Evolutionary conservation across 2,113 vertebrate species (phyloP), one percentile per base, ranked within the genome.

Genomic region (Vanacampus margaritifer): DNA sequence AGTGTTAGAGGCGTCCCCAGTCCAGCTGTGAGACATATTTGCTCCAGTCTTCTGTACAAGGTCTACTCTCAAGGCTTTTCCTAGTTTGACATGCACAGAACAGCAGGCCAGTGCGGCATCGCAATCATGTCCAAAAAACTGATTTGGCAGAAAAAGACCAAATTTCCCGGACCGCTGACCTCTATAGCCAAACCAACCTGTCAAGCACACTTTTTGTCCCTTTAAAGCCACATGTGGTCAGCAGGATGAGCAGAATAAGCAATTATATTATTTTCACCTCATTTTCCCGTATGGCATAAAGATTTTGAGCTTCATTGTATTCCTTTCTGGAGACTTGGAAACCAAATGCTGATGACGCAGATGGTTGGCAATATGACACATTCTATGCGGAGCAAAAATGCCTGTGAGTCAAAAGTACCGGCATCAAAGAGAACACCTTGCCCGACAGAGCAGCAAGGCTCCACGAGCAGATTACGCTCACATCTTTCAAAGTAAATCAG

Each of bases 351-450:
- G 7, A 2, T 45, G 2, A 26, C 26, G 65, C 69, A 58, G 59
- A 56, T 16, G 51, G 37, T 50, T 16, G 21, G 43, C 64, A 63
- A 71, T 39, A 57, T 73, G 71, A 69, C 43, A 50, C n/a, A 68
- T 68, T 69, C 56, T 67, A 50, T 50, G 65, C 56, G 26, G 69
- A 72, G 35, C 19, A 56, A 78, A 66, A 78, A 79, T 45, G 72
- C 72, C 65, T 39, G 48, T 48, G 68, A 83, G 78, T 67, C 68
- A 68, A 64, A 77, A 72, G 78, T 79, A 79, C 60, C 60, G 10
- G 16, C 41, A 81, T 83, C 79, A 83, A 80, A 84, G 66, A 26
- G 21, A 81, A 75, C 80, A 82, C 71, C 81, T 79, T 71, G 71
- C 71, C 79, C 78, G 69, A 65, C 74, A 61, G 64, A 74, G 69